These are phyloP conservation scores for Muscicapa adusta DNA, from an alignment of 2,113 vertebrate species.

Conservation along the genomic window DNA sequence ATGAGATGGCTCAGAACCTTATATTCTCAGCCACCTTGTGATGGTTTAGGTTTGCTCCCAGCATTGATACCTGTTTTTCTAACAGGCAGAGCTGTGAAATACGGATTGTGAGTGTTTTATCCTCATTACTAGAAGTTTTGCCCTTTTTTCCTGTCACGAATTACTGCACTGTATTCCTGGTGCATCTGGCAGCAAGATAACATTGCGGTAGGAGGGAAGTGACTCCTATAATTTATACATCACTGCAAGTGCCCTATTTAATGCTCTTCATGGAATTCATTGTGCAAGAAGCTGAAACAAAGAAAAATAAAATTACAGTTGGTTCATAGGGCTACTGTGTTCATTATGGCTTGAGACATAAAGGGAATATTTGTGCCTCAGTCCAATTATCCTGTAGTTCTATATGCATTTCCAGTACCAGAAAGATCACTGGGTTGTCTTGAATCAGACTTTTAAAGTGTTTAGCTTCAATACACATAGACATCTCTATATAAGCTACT, in stretches of 20 bases:
- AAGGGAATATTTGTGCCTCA: constrained; percentile 68
- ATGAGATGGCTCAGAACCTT: not conserved
- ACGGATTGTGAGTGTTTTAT: not conserved
- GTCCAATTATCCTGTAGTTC: constrained; percentile 59
- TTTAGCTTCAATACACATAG: not conserved
- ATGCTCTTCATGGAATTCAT: not conserved
- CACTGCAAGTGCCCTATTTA: not conserved
- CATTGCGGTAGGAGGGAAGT: constrained; percentile 5
- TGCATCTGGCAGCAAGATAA: not conserved
- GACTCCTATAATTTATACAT: constrained; percentile 36
- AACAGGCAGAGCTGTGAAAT: not conserved
- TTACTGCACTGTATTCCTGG: not conserved
- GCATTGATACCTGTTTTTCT: not conserved
- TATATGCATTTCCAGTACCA: constrained; percentile 33
- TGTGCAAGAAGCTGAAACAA: constrained; percentile 12
- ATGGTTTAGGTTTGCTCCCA: not conserved
- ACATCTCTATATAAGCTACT: not conserved
- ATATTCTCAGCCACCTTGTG: not conserved
- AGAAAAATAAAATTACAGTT: constrained; percentile 52
- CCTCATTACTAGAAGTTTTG: not conserved
- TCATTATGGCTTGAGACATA: constrained; percentile 57
- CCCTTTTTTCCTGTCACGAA: not conserved
- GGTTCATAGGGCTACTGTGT: constrained; percentile 48
- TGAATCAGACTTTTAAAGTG: constrained; percentile 22
- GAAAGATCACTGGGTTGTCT: constrained; percentile 52